Evolutionary conservation across 2,113 vertebrate genomes (phyloP), one percentile per base, ranked within the genome.

Genomic region (Psettodes erumei): DNA sequence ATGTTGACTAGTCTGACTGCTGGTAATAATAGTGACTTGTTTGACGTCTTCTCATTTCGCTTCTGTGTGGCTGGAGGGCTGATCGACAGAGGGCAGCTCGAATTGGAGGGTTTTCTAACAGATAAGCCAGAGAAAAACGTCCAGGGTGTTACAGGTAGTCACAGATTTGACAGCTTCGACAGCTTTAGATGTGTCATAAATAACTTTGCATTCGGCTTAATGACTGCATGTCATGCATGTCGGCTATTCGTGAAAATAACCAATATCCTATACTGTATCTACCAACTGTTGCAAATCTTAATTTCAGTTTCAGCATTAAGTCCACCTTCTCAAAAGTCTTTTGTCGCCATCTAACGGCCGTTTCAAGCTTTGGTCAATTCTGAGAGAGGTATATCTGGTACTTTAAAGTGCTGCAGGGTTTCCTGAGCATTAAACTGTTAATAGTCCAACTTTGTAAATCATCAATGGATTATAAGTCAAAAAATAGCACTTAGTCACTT

Each of bases 311-410:
- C 23, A 6, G 0, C 28, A 27, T 38, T 28, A 10, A 7, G 13
- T 13, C 16, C 47, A 40, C 33, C 2, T 53, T 50, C 38, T 78
- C 8, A 62, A 33, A 59, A 56, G 78, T 35, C 19, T 43, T 67
- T 43, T 90, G 66, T 77, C 63, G 73, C 89, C 91, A 86, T 72
- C 90, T 18, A 78, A 88, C 80, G 89, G 71, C 42, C 21, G 33
- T 9, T 4, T 51, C 0, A 35, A 58, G 58, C 7, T 5, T 38
- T 35, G 71, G 37, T 8, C 10, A 58, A 42, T 21, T 45, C 21
- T 19, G 1, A 2, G 2, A 0, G 0, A 4, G 2, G 5, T 27
- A 6, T 50, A 23, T 40, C 6, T 38, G 12, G 23, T 6, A 30
- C 12, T 61, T 8, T 7, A 25, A 51, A 51, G 33, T 45, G 28